Evolutionary conservation across 2,888 invertebrate genomes (phyloP).

Genomic region (Himalopsyche kuldschensis): DNA sequence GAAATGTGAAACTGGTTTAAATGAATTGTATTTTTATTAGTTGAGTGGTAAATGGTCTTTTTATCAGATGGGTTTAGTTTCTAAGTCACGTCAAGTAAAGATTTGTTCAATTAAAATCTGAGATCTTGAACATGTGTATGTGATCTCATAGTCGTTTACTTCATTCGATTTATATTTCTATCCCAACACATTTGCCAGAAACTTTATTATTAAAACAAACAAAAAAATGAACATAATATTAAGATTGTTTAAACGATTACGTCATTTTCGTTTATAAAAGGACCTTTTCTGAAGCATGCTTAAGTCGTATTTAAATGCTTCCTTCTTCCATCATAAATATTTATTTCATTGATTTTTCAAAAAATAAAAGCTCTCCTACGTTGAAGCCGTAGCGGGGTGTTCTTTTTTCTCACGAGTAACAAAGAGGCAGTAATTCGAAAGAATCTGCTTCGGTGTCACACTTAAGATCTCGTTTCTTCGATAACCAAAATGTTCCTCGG

Average conservation of each 20-base stretch:
- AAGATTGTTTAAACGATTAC: neutral
- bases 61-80: no score
- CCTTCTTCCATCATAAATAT: neutral
- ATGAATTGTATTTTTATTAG: no score
- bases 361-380: neutral
- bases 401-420: neutral
- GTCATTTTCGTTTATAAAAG: neutral
- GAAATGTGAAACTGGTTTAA: no score
- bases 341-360: neutral
- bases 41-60: no score
- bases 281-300: neutral
- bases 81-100: no score
- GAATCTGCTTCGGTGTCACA: neutral
- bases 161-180: no score
- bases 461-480: conserved; percentile 20
- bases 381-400: neutral
- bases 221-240: no score
- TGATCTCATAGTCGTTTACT: no score
- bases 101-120: no score
- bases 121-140: no score
- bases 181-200: no score
- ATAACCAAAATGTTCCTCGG: conserved; percentile 8
- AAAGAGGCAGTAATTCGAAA: neutral
- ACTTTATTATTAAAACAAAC: no score
- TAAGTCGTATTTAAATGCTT: neutral